phyloP scores from a whole-genome alignment of 2,888 invertebrate species.

The Cerceris rybyensis region DNA sequence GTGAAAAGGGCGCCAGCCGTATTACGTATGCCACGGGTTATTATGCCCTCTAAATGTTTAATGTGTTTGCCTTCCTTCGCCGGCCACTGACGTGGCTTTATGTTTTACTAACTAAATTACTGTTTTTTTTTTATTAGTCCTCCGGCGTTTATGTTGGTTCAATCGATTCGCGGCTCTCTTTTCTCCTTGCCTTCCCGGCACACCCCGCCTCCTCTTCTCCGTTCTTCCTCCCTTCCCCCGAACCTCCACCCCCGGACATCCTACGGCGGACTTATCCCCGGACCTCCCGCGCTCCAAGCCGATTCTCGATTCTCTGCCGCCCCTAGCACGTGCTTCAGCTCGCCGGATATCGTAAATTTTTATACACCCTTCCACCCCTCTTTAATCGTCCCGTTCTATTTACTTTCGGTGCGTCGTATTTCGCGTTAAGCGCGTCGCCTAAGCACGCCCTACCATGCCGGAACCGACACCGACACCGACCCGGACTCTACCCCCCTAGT shows the following conservation, averaged over 20 bases:
- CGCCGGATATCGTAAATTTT: slow-evolving; percentile 43
- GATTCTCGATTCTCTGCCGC: neutral
- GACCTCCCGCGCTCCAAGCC: neutral
- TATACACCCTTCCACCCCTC: slow-evolving; percentile 45
- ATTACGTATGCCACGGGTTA: slow-evolving; percentile 81
- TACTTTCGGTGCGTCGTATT: slow-evolving; percentile 37
- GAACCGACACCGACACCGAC: no score
- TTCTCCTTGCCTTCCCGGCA: slow-evolving; percentile 31
- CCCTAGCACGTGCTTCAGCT: slow-evolving; percentile 18
- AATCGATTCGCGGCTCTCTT: slow-evolving; percentile 77
- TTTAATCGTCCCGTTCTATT: slow-evolving; percentile 56
- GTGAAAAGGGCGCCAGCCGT: slow-evolving; percentile 80
- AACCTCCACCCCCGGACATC: neutral
- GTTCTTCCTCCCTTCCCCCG: neutral
- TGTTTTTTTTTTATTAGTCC: slow-evolving; percentile 77
- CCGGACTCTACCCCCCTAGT: neutral
- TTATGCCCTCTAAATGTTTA: slow-evolving; percentile 82
- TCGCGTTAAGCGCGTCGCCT: slow-evolving; percentile 15
- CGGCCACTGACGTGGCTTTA: slow-evolving; percentile 78
- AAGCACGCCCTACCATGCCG: neutral
- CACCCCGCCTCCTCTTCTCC: slow-evolving; percentile 6
- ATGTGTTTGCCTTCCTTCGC: slow-evolving; percentile 82
- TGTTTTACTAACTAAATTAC: slow-evolving; percentile 82
- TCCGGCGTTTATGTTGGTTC: slow-evolving; percentile 79
- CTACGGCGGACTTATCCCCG: neutral